A percentile compares a stretch with the other conserved stretches of the same genome.
Evolutionary conservation across 2,888 invertebrate species (phyloP).

Genomic region (Glomeris marginata): DNA sequence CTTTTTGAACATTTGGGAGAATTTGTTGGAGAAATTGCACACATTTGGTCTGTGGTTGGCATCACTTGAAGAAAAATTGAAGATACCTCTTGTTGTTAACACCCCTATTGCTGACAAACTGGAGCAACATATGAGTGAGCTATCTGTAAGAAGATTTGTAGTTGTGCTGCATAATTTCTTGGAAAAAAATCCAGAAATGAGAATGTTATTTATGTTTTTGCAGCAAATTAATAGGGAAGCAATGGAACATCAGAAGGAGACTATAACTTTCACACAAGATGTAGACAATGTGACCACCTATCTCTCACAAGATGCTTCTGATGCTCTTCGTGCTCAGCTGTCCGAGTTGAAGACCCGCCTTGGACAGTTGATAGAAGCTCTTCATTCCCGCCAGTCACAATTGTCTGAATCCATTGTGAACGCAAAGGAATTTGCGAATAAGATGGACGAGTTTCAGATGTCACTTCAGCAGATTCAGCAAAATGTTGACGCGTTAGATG

Average conservation of each 20-base stretch:
- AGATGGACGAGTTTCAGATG: conserved; percentile 57
- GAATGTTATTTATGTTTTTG: conserved; percentile 13
- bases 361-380: conserved; percentile 56
- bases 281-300: conserved; percentile 63
- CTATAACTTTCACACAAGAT: conserved; percentile 60
- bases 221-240: conserved; percentile 54
- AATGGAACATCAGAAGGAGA: conserved; percentile 66
- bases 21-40: conserved; percentile 59
- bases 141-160: conserved; percentile 45
- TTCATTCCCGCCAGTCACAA: conserved; percentile 57
- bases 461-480: conserved; percentile 61
- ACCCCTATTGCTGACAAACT: conserved; percentile 32
- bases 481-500: conserved; percentile 59
- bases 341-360: conserved; percentile 57
- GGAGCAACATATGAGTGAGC: conserved; percentile 55
- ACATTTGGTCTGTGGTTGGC: conserved; percentile 59
- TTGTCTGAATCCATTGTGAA: conserved; percentile 55
- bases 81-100: conserved; percentile 36
- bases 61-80: conserved; percentile 32
- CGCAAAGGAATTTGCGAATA: conserved; percentile 66
- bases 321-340: conserved; percentile 52
- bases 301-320: conserved; percentile 61
- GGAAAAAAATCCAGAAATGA: too few species aligned
- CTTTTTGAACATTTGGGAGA: conserved; percentile 61
- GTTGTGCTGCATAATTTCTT: not conserved